A percentile compares a stretch with the other conserved stretches of the same genome.
Conservation (phyloP, 2,888 invertebrate genomes). For the Epirrita christyi region DNA sequence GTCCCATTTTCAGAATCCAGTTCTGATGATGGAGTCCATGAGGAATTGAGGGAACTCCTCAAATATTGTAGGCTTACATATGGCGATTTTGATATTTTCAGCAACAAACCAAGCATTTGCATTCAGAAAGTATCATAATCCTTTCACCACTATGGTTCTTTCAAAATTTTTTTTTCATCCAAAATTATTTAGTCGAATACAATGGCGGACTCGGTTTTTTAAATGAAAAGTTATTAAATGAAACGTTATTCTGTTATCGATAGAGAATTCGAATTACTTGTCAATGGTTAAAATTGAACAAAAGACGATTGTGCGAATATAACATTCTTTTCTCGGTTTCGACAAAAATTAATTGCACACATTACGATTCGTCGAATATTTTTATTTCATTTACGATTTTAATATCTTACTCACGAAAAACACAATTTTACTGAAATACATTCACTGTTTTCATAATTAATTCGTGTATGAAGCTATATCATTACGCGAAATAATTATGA, state of each 20-base stretch:
- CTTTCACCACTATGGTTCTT: too few relatives aligned
- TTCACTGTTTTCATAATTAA: slow-evolving; percentile 26
- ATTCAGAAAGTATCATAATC: too few relatives aligned
- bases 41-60: too few relatives aligned
- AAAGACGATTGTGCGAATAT: slow-evolving; percentile 57
- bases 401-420: slow-evolving; percentile 44
- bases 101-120: too few relatives aligned
- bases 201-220: too few relatives aligned
- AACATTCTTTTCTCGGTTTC: slow-evolving; percentile 36
- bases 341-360: slow-evolving; percentile 33
- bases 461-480: slow-evolving; percentile 14
- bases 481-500: slow-evolving; percentile 8
- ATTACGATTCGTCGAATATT: slow-evolving; percentile 26
- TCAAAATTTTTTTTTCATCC: too few relatives aligned
- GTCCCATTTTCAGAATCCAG: too few relatives aligned
- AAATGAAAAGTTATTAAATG: too few relatives aligned
- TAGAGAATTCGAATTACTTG: slow-evolving; percentile 33
- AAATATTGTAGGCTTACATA: too few relatives aligned
- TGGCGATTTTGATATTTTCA: too few relatives aligned
- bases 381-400: slow-evolving; percentile 33
- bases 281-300: slow-evolving; percentile 53
- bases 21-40: too few relatives aligned
- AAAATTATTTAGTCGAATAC: too few relatives aligned
- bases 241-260: slow-evolving; percentile 26
- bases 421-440: slow-evolving; percentile 26